Conservation (phyloP, 2,797 vertebrate genomes). For the Margarornis squamiger region DNA sequence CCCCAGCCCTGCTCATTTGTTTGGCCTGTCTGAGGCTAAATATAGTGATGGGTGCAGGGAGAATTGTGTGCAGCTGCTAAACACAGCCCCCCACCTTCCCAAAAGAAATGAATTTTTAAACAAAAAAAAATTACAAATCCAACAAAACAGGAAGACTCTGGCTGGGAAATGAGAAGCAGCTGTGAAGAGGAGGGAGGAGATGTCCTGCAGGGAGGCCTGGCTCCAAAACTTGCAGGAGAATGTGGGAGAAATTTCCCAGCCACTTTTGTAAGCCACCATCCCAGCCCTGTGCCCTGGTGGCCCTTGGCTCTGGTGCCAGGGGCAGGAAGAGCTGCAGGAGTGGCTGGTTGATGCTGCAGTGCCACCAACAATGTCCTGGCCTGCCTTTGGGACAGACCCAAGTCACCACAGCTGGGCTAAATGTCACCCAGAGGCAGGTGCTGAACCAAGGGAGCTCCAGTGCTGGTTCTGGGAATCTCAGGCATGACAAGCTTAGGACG, state of each 20-base stretch:
- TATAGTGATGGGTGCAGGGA: constrained; percentile 31
- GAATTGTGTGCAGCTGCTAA: constrained; percentile 18
- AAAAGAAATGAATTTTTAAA: not conserved
- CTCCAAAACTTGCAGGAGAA: constrained; percentile 34
- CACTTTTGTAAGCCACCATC: not conserved
- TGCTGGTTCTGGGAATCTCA: not conserved
- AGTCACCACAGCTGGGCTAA: accelerated
- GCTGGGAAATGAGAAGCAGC: constrained; percentile 44
- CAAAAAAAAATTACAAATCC: not conserved
- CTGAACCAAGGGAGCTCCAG: not conserved
- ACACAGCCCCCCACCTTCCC: not conserved
- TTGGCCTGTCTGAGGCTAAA: constrained; percentile 49
- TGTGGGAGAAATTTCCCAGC: not conserved
- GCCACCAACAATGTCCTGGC: not conserved
- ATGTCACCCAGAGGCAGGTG: not conserved
- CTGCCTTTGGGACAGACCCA: not conserved
- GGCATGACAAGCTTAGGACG: accelerated
- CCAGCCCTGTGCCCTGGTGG: accelerated
- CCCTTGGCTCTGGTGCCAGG: not conserved
- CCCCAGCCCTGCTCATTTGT: constrained; percentile 32
- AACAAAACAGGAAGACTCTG: constrained; percentile 64
- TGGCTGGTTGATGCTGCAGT: accelerated
- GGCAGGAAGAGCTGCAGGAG: not conserved
- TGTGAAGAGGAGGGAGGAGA: constrained; percentile 26
- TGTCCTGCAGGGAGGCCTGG: not conserved